Base-by-base conservation (phyloP, 2,888 invertebrate species). In the Heteropelma amictum region DNA sequence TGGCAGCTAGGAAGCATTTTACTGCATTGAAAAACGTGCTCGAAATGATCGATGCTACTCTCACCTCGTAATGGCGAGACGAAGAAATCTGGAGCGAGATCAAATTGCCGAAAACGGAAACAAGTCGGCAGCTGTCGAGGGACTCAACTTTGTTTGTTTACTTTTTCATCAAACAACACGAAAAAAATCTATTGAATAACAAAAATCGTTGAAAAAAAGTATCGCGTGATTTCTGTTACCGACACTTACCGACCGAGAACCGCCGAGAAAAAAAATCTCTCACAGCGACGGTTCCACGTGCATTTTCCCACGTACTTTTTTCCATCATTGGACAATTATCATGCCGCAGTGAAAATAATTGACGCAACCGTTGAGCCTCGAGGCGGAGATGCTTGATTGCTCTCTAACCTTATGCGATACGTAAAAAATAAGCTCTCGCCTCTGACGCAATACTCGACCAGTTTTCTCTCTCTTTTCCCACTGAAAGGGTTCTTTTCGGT, bases 71-170 rank as follows among this genome's bases (percentile, higher is more conserved):
- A 71, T 75, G 75, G 71, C 71, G 71, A 56, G 56, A 35, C 54
- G 56, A 61, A 51, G 75, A 75, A 75, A 75, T 75, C 75, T 75
- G 71, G 75, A 75, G 35, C 75, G 56, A 61, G 56, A 71, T 71
- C n/a, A 74, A 70, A 60, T 61, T n/a, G 35, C 30, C 63, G 30
- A 54, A 33, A 54, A 63, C 47, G 54, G 60, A 67, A 71, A 75
- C 56, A 12, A 49, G 65, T 58, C 54, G 61, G 75, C 53, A 63
- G 58, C 42, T 42, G 33, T 3, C 17, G 28, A 42, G 35, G 67
- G 63, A 71, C 38, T 54, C 42, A 1, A 38, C 40, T 28, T 42
- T 42, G 47, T 21, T 53, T 19, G 19, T 35, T 12, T 17, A 19
- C n/a, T 61, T 47, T 26, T 40, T 33, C 28, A 26, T 28, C 8